Evolutionary conservation across 2,113 vertebrate species (phyloP).

Genomic region (Phasianus colchicus): DNA sequence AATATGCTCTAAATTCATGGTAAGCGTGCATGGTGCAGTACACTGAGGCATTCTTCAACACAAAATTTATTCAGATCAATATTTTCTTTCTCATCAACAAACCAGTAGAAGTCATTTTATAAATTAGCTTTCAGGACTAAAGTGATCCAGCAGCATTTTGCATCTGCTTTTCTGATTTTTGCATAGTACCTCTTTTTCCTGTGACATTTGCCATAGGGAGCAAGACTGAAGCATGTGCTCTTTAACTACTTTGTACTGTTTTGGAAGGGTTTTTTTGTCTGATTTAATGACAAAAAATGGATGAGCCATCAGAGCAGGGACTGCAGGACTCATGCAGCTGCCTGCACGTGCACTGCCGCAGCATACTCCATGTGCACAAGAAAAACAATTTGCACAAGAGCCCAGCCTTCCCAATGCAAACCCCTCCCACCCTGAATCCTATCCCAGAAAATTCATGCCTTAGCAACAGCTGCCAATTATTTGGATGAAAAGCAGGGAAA

Average conservation of each 20-base stretch:
- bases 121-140: background rate
- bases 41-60: background rate
- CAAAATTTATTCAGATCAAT: background rate
- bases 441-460: background rate
- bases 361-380: background rate
- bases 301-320: background rate
- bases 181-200: background rate
- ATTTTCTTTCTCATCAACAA: background rate
- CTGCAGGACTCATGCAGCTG: background rate
- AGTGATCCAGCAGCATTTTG: background rate
- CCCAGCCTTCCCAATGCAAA: background rate
- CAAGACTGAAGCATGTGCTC: background rate
- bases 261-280: background rate
- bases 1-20: background rate
- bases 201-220: background rate
- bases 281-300: background rate
- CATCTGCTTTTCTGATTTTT: background rate
- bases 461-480: background rate
- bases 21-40: fast-evolving
- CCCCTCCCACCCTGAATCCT: background rate
- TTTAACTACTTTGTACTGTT: background rate
- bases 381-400: fast-evolving
- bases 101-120: background rate
- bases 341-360: background rate
- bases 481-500: background rate